Percentiles rank a stretch among this genome's conserved stretches.
Conservation (phyloP, 2,888 invertebrate genomes). For the Netelia inedita region DNA sequence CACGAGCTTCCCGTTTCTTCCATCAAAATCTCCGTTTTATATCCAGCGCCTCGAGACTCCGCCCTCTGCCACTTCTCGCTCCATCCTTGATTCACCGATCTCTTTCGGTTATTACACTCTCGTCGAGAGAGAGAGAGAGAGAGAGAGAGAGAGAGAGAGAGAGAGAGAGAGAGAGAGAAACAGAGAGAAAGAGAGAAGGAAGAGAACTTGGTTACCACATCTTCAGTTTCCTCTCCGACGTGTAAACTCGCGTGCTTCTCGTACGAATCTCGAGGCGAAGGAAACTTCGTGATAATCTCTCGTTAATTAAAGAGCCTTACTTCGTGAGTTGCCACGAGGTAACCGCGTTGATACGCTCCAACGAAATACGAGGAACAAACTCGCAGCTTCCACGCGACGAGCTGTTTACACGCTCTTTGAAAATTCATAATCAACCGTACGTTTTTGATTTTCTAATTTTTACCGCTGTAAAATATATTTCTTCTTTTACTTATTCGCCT, state of each 20-base stretch:
- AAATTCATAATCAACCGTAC: slow-evolving; percentile 23
- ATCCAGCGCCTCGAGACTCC: neutral
- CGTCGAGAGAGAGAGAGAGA: neutral
- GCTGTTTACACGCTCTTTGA: slow-evolving; percentile 42
- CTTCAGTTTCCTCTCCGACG: slow-evolving; percentile 41
- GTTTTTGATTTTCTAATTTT: slow-evolving; percentile 1
- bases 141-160: too few species aligned
- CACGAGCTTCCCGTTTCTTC: slow-evolving; percentile 1
- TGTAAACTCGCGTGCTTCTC: neutral
- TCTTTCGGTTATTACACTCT: slow-evolving; percentile 50
- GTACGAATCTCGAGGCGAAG: neutral
- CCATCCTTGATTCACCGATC: slow-evolving; percentile 42
- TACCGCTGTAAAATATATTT: too few species aligned
- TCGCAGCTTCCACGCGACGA: slow-evolving; percentile 32
- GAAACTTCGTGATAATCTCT: slow-evolving; percentile 54
- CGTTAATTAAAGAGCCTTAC: slow-evolving; percentile 58
- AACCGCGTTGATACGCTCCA: slow-evolving; percentile 16
- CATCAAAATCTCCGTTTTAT: slow-evolving; percentile 21
- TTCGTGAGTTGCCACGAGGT: slow-evolving; percentile 4
- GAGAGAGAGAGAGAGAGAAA: too few species aligned
- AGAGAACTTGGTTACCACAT: slow-evolving; percentile 48
- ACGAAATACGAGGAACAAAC: slow-evolving; percentile 42
- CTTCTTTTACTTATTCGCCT: neutral
- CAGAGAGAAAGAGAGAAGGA: too few species aligned
- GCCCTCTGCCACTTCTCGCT: slow-evolving; percentile 1